Evolutionary conservation across 35 echinoderm and acorn worm genomes (phyloP), one percentile per base, ranked within the genome.

Genomic region (Apostichopus californicus): DNA sequence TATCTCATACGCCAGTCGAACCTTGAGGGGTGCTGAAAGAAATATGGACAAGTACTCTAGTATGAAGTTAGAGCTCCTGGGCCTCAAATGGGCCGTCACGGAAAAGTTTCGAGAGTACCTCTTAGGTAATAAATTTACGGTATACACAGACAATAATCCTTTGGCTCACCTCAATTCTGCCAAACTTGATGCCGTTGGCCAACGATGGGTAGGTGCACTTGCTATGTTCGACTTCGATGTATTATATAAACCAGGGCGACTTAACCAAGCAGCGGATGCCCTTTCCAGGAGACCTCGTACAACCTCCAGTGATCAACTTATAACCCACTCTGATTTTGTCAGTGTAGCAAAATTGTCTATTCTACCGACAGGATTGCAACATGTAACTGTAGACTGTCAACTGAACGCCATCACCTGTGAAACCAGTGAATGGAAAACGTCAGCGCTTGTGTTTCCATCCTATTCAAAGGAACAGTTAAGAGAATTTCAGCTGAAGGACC

Each of bases 161-260:
- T 25, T 25, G 24, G 24, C 24, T 7, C 86, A 93, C 53, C 58
- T 93, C 11, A 90, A 89, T 1, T 56, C 92, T 10, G 84, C 92
- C 24, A 93, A 93, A 89, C 77, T 93, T 17, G 92, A 83, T 34
- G 85, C 92, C 34, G 92, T 93, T 2, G 92, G 86, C 25, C 92
- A 93, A 56, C 46, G 73, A 78, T 93, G 92, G 92, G 77, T 93
- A 11, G 81, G 82, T 5, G 92, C 83, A 7, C 92, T 93, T 17
- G 77, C 92, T 23, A n/a, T 57, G 53, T 93, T 93, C 55, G 77
- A 93, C 92, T 93, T 93, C 78, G 86, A 89, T 11, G 86, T 93
- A 13, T 54, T 64, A 70, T 93, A 89, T 81, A 87, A 89, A 89
- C 92, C 92, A 15, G 86, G 92, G 22, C 66, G 18, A 56, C 6